A percentile compares a stretch with the other conserved stretches of the same genome.
Conservation (phyloP, 2,797 vertebrate genomes). For the Chlorospingus semifuscus region DNA sequence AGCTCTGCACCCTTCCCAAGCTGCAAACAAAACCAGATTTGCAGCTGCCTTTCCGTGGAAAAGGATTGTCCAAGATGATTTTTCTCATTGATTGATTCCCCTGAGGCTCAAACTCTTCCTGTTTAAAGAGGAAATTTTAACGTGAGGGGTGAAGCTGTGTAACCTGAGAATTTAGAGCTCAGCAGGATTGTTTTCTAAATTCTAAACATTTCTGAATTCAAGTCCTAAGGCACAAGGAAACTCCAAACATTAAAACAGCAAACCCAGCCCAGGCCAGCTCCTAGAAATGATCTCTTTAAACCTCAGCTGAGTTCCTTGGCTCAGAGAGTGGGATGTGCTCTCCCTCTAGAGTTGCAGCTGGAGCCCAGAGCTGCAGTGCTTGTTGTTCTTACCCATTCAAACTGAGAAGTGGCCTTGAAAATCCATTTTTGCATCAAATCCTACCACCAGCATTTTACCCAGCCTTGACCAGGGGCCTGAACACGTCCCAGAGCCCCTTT, state of each 20-base stretch:
- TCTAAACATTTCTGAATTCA: neutral
- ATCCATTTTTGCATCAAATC: neutral
- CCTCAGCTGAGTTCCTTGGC: neutral
- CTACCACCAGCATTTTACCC: neutral
- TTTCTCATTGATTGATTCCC: neutral
- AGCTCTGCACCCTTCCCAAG: too few relatives aligned
- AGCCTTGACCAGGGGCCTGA: neutral
- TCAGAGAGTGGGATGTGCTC: neutral
- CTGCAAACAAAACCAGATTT: neutral
- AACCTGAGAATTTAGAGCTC: neutral
- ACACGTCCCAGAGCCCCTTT: neutral
- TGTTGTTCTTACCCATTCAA: neutral
- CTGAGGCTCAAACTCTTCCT: neutral
- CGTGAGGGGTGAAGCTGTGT: fast-evolving
- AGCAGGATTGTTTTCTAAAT: neutral
- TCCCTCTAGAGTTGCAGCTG: neutral
- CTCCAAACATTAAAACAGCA: neutral
- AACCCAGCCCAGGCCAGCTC: neutral
- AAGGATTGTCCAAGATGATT: neutral
- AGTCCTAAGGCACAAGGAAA: neutral
- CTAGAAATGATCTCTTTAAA: fast-evolving
- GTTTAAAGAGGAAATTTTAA: neutral
- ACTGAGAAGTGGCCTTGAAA: neutral
- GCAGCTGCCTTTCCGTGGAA: neutral
- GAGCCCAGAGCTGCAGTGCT: neutral